A percentile compares a stretch with the other conserved stretches of the same genome.
phyloP scores from a whole-genome alignment of 2,797 vertebrate genomes.

The Ctenopoma kingsleyae region DNA sequence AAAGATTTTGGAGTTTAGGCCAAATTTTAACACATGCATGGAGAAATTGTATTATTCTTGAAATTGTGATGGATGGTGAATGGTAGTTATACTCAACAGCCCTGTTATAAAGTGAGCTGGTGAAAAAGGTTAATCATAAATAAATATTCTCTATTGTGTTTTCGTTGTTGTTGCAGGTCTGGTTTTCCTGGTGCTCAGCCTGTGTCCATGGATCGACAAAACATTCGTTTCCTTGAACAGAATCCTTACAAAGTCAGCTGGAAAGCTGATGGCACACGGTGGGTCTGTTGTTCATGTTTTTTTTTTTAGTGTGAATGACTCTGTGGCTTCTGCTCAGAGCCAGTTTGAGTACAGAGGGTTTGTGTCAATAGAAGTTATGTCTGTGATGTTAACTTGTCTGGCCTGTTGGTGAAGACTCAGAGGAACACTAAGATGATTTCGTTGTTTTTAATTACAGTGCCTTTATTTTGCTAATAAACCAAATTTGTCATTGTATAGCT shows the following conservation, averaged over 20 bases:
- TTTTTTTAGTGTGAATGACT: conserved; percentile 16
- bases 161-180: conserved; percentile 81
- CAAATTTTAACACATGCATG: no score
- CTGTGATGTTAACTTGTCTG: conserved; percentile 20
- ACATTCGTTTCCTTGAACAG: conserved; percentile 93
- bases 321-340: background rate
- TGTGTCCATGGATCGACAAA: conserved; percentile 97
- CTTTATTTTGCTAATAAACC: conserved; percentile 30
- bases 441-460: conserved; percentile 48
- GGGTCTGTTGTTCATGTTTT: conserved; percentile 63
- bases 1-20: no score
- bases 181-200: conserved; percentile 98
- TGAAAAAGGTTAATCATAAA: background rate
- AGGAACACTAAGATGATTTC: conserved; percentile 5
- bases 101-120: no score
- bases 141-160: background rate
- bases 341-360: background rate
- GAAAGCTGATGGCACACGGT: conserved; percentile 99
- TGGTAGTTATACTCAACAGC: no score
- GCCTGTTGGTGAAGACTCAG: conserved; percentile 17
- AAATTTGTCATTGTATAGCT: conserved; percentile 1
- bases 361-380: conserved; percentile 4
- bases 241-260: conserved; percentile 99
- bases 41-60: no score
- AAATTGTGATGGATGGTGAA: no score